These are phyloP conservation scores for Notospermus geniculatus DNA, from an alignment of 1,140 invertebrate species.

Conservation along the genomic window DNA sequence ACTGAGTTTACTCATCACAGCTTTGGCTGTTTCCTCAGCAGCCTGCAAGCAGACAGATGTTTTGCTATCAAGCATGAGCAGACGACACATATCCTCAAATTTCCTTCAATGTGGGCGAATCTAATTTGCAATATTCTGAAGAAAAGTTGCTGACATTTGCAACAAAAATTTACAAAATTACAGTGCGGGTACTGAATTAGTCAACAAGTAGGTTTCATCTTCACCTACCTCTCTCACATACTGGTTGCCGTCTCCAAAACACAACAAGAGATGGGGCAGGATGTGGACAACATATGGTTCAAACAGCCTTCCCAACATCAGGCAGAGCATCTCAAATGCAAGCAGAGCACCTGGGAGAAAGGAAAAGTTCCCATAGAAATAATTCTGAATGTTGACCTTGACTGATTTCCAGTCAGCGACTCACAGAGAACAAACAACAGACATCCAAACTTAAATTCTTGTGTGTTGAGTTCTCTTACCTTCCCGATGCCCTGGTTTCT, in stretches of 20 bases:
- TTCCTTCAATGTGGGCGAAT: too few relatives aligned
- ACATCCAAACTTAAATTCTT: too few relatives aligned
- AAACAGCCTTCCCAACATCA: slow-evolving; percentile 91
- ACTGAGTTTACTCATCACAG: slow-evolving; percentile 94
- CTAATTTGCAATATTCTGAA: too few relatives aligned
- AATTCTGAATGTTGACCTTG: too few relatives aligned
- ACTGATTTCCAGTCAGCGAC: too few relatives aligned
- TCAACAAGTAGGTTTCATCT: not conserved
- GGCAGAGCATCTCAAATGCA: slow-evolving; percentile 96
- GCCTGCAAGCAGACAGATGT: too few relatives aligned
- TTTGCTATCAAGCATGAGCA: too few relatives aligned
- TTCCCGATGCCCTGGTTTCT: slow-evolving; percentile 89
- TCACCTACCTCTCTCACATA: slow-evolving; percentile 58
- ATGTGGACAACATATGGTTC: slow-evolving; percentile 99
- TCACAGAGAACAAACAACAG: too few relatives aligned
- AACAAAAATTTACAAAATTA: too few relatives aligned
- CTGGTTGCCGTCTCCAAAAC: slow-evolving; percentile 92
- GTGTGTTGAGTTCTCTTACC: slow-evolving; percentile 57
- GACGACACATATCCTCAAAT: too few relatives aligned
- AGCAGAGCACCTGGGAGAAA: slow-evolving; percentile 76
- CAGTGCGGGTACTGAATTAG: too few relatives aligned
- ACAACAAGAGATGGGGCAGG: slow-evolving; percentile 88
- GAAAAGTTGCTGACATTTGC: too few relatives aligned
- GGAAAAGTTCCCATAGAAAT: not conserved
- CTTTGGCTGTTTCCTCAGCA: slow-evolving; percentile 73